Conservation (phyloP, 2,888 invertebrate species). For the Trichopria drosophilae region DNA sequence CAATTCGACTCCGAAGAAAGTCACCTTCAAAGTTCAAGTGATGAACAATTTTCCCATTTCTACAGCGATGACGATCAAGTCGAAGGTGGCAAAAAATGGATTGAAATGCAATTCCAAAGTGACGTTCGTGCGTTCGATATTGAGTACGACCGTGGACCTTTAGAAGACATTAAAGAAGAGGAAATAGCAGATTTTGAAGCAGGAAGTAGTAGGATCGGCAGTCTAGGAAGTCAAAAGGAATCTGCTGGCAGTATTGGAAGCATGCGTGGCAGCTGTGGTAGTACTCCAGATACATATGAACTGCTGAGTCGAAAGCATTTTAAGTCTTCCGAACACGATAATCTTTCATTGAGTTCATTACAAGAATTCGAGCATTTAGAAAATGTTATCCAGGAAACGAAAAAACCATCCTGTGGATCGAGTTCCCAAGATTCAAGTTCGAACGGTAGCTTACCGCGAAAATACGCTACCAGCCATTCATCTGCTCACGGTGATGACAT, state of each 20-base stretch:
- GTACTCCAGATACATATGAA: slow-evolving; percentile 85
- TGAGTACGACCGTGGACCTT: slow-evolving; percentile 79
- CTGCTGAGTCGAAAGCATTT: slow-evolving; percentile 82
- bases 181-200: slow-evolving; percentile 84
- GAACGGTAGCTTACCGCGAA: slow-evolving; percentile 78
- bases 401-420: slow-evolving; percentile 46
- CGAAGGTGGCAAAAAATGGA: slow-evolving; percentile 83
- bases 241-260: slow-evolving; percentile 77
- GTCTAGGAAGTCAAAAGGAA: slow-evolving; percentile 76
- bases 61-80: slow-evolving; percentile 58
- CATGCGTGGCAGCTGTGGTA: slow-evolving; percentile 85
- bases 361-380: slow-evolving; percentile 94
- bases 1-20: slow-evolving; percentile 56
- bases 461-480: slow-evolving; percentile 68
- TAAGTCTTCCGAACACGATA: slow-evolving; percentile 84
- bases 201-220: slow-evolving; percentile 73
- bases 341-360: slow-evolving; percentile 87
- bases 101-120: slow-evolving; percentile 85
- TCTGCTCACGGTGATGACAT: slow-evolving; percentile 82
- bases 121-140: slow-evolving; percentile 69
- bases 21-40: slow-evolving; percentile 54
- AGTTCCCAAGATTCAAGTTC: slow-evolving; percentile 86
- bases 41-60: slow-evolving; percentile 53
- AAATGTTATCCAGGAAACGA: slow-evolving; percentile 69
- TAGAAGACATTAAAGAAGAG: slow-evolving; percentile 92